Percentiles rank a stretch among this genome's conserved stretches.
phyloP scores from a whole-genome alignment of 2,797 vertebrate species.

The Sarcoramphus papa region DNA sequence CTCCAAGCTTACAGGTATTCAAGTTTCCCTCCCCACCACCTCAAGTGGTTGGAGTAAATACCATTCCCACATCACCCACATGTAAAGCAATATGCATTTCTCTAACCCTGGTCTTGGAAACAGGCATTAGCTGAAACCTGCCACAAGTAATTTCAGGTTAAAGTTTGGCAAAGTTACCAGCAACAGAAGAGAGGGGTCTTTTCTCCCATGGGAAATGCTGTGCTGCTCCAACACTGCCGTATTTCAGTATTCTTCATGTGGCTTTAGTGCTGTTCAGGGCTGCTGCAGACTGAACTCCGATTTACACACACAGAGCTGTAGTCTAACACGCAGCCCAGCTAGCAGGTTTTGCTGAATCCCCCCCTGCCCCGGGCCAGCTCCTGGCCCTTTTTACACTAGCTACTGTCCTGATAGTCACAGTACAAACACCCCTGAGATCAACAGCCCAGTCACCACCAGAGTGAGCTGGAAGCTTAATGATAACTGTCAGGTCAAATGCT shows the following conservation, averaged over 20 bases:
- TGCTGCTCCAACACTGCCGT: neutral
- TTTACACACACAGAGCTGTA: neutral
- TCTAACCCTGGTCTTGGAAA: neutral
- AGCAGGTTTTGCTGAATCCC: neutral
- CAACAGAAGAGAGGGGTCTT: neutral
- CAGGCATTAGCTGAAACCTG: neutral
- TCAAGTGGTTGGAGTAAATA: neutral
- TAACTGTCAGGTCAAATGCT: neutral
- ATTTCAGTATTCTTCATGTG: neutral
- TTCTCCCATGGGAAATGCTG: neutral
- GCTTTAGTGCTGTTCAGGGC: neutral
- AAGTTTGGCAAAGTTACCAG: neutral
- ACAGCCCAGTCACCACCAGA: neutral
- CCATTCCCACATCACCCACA: accelerated
- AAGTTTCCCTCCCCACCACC: neutral
- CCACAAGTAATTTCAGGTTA: neutral
- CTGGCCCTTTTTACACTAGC: neutral
- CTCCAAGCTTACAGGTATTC: neutral
- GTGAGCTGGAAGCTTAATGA: neutral
- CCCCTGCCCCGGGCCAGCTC: neutral
- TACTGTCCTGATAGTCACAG: neutral
- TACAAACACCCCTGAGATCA: neutral
- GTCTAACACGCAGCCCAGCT: neutral
- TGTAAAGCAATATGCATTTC: neutral
- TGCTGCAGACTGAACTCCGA: neutral